Evolutionary conservation across 2,797 vertebrate genomes (phyloP), one percentile per base, ranked within the genome.

Genomic region (Chaenodraco wilsoni): DNA sequence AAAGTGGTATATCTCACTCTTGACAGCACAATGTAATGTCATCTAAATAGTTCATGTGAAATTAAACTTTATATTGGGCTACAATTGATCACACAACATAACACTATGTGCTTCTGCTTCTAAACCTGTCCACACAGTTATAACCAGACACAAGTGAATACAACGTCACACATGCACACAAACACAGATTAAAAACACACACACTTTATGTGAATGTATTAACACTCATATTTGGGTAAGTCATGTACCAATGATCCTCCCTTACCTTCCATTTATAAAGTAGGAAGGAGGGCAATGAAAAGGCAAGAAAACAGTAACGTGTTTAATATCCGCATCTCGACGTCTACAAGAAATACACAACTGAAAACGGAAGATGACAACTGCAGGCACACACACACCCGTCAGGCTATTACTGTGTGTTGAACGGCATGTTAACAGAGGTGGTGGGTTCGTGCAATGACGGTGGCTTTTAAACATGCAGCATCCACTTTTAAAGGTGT

Each of bases 251-350:
- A 11, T 59, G 56, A 82, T 78, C 86, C 84, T 81, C 84, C 84
- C 93, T 94, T 95, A 95, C 94, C 93, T 95, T 94, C 85, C 88
- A 82, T 87, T 88, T 76, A 90, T 65, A 92, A 93, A 87, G 82
- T 69, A 84, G 84, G 84, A 91, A 92, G 82, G 78, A 89, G 78
- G 81, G 90, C 84, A 86, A 88, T 84, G 81, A 79, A 88, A 87
- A 87, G 77, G 72, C 69, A 74, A 91, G 76, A 90, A 76, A 86
- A 87, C 82, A 92, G 46, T 71, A 72, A 77, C 46, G 65, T 50
- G 73, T 89, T 86, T 86, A 88, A 87, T 69, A 83, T 86, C 69
- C 79, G 69, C 68, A 80, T 64, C 59, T 71, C 66, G 40, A 80
- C 65, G 82, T 76, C 57, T 81, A 45, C 63, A 72, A 41, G 62